Evolutionary conservation across 2,113 vertebrate genomes (phyloP).

Genomic region (Cervus canadensis): DNA sequence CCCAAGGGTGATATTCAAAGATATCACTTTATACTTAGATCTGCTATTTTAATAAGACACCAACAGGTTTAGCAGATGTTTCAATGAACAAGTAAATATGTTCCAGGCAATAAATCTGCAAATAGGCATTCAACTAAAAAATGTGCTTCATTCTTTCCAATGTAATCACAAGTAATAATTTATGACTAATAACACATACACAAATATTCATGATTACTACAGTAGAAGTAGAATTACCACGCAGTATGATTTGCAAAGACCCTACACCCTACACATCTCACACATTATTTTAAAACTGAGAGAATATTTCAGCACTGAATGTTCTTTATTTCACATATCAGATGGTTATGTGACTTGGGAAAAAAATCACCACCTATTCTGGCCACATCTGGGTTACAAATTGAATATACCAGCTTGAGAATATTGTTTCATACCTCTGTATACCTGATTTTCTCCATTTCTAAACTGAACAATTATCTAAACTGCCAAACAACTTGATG

Average conservation of each 20-base stretch:
- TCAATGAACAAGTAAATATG: conserved; percentile 14
- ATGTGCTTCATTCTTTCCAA: conserved; percentile 22
- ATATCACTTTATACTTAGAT: conserved; percentile 48
- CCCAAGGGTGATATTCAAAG: neutral
- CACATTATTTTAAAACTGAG: neutral
- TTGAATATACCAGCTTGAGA: neutral
- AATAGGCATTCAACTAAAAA: conserved; percentile 27
- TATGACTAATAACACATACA: conserved; percentile 21
- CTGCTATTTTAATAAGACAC: conserved; percentile 54
- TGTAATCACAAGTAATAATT: conserved; percentile 27
- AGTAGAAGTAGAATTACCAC: neutral
- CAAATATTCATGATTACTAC: conserved; percentile 2
- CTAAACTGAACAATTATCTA: neutral
- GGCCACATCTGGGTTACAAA: neutral
- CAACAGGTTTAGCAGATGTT: conserved; percentile 42
- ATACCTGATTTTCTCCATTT: conserved; percentile 10
- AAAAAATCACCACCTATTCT: neutral
- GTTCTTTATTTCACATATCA: neutral
- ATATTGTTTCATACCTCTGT: neutral
- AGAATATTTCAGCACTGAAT: neutral
- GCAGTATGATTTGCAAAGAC: neutral
- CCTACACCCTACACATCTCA: neutral
- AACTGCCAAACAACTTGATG: neutral
- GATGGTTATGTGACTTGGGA: neutral
- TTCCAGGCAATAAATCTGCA: conserved; percentile 49